Base-by-base conservation (phyloP, 2,888 invertebrate species). In the Meteorus cinctellus region DNA sequence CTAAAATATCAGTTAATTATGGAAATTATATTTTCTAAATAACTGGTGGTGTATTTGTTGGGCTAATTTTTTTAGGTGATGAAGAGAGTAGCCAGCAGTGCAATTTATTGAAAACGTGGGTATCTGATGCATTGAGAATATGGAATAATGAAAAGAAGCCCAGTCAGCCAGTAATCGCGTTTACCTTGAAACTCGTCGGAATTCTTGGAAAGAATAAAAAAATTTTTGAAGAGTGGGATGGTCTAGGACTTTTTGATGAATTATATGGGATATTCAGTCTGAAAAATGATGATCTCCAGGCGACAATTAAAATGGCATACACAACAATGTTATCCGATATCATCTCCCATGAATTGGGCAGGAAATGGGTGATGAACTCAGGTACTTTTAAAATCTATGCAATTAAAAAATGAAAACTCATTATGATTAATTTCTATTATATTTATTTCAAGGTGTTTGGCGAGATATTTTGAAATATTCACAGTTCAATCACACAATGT, bases 401-500 rank as follows among this genome's bases (percentile, higher is more conserved):
- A 6, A 24, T 45, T 68, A 24, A 36, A 59, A 45, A 19, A 72
- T 60, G 8, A 41, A 60, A 74, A 55, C n/a, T 41, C 36, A 48
- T 29, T 24, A 69, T 66, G 4, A 19, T 31, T 60, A 63, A 63
- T 34, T 36, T 69, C 29, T 29, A 55, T 75, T 72, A 76, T 27
- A 41, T 48, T n/a, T 60, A 41, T 68, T 70, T 62, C 12, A 24
- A 76, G 93, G 91, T 19, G 88, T 91, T 16, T 96, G 95, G 95
- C 91, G 91, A 77, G 91, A 93, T 81, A 91, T 95, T 36, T 88
- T 95, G 4, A 91, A 91, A 75, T 92, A 93, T 69, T 93, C 93
- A 77, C 92, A 93, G 81, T 90, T 92, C 73, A 93, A 93, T 86
- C 92, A 93, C 77, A 95, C 95, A 0, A 90, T 95, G 59, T 96